Conservation (phyloP, 2,113 vertebrate species). For the Lucifuga dentata region DNA sequence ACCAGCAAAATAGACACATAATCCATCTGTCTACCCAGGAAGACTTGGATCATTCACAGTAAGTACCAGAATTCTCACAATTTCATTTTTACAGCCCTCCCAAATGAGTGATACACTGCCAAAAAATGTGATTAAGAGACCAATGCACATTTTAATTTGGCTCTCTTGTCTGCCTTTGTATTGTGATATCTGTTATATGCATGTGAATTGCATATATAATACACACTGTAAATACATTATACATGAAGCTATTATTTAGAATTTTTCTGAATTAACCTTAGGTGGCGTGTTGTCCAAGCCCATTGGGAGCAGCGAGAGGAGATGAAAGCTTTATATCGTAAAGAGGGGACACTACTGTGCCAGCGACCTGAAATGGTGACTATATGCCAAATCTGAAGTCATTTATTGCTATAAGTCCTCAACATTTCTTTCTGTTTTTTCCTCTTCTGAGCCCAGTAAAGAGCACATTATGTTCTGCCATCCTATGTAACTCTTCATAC, state of each 20-base stretch:
- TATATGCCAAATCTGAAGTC: slow-evolving; percentile 10
- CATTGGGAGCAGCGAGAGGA: slow-evolving; percentile 87
- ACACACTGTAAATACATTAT: too few relatives aligned
- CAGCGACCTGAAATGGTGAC: slow-evolving; percentile 84
- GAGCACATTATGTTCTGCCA: too few relatives aligned
- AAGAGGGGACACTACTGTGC: slow-evolving; percentile 85
- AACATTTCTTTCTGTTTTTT: background rate
- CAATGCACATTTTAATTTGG: too few relatives aligned
- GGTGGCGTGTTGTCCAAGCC: slow-evolving; percentile 83
- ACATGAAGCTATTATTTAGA: too few relatives aligned
- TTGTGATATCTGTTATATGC: background rate
- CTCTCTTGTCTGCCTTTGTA: too few relatives aligned
- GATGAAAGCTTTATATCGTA: slow-evolving; percentile 84
- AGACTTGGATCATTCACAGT: slow-evolving; percentile 52
- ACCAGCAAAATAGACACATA: slow-evolving; percentile 17
- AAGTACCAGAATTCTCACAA: slow-evolving; percentile 31
- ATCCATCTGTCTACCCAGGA: slow-evolving; percentile 18
- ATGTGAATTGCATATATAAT: slow-evolving; percentile 1
- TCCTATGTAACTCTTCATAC: too few relatives aligned
- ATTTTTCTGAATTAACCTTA: slow-evolving; percentile 55
- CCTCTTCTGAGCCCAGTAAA: too few relatives aligned
- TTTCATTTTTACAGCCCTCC: background rate
- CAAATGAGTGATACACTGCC: background rate
- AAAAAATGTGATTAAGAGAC: too few relatives aligned
- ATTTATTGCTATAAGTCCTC: background rate